phyloP scores from a whole-genome alignment of 2,113 vertebrate genomes.

The Himantopus leucocephalus region DNA sequence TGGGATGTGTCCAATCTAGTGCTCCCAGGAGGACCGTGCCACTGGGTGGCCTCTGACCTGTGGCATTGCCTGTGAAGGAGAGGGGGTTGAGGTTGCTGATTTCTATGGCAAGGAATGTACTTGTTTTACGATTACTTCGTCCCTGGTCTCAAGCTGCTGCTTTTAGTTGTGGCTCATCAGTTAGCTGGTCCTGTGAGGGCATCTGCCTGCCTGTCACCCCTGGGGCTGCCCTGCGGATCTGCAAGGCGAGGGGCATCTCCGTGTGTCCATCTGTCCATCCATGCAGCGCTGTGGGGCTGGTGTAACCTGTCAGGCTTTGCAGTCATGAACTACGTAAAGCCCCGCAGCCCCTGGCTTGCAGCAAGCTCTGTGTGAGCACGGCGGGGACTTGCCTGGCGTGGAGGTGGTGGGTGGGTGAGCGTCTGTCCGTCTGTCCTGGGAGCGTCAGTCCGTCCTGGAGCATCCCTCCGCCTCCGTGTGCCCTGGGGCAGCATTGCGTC shows the following conservation, averaged over 20 bases:
- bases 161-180: background rate
- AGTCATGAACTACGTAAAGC: rapidly evolving
- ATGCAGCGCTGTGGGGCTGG: background rate
- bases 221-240: background rate
- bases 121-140: background rate
- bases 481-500: background rate
- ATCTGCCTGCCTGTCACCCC: background rate
- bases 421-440: background rate
- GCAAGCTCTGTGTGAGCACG: rapidly evolving
- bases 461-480: rapidly evolving
- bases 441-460: background rate
- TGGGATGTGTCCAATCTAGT: rapidly evolving
- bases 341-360: background rate
- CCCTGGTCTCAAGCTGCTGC: background rate
- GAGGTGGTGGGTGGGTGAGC: background rate
- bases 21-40: background rate
- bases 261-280: background rate
- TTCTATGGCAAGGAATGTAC: background rate
- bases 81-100: background rate
- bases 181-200: background rate
- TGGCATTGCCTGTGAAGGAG: background rate
- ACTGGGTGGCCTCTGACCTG: background rate
- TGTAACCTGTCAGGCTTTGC: background rate
- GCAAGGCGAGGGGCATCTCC: rapidly evolving
- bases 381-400: background rate